Percentiles rank a stretch among this genome's conserved stretches.
Conservation (phyloP, 2,113 vertebrate genomes). For the Crotalus horridus region DNA sequence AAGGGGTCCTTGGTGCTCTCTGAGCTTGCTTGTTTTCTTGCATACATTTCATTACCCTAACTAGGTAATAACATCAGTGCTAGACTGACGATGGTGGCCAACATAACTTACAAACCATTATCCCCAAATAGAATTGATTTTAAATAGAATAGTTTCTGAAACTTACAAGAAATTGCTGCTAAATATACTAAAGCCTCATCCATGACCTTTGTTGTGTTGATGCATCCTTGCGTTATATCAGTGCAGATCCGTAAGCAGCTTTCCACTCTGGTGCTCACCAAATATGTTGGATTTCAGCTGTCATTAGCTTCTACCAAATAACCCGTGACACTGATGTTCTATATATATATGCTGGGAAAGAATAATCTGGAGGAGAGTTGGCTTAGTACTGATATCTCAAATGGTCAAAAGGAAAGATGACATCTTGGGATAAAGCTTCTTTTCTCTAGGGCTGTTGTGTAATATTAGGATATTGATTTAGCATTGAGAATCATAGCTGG, state of each 20-base stretch:
- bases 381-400: neutral
- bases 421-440: neutral
- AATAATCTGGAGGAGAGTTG: neutral
- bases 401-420: neutral
- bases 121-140: neutral
- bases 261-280: neutral
- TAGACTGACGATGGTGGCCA: neutral
- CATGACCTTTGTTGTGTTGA: neutral
- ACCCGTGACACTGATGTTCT: neutral
- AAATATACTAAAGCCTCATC: neutral
- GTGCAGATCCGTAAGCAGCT: neutral
- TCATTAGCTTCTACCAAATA: neutral
- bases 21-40: too few relatives aligned
- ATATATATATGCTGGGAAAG: neutral
- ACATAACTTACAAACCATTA: neutral
- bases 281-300: neutral
- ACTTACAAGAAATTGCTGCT: neutral
- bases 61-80: too few relatives aligned
- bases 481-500: neutral
- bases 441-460: neutral
- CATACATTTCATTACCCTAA: too few relatives aligned
- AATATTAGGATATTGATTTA: neutral
- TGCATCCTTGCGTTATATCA: neutral
- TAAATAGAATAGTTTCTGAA: neutral
- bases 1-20: too few relatives aligned